Evolutionary conservation across 2,113 vertebrate genomes (phyloP), one percentile per base, ranked within the genome.

Genomic region (Lophotis ruficrista): DNA sequence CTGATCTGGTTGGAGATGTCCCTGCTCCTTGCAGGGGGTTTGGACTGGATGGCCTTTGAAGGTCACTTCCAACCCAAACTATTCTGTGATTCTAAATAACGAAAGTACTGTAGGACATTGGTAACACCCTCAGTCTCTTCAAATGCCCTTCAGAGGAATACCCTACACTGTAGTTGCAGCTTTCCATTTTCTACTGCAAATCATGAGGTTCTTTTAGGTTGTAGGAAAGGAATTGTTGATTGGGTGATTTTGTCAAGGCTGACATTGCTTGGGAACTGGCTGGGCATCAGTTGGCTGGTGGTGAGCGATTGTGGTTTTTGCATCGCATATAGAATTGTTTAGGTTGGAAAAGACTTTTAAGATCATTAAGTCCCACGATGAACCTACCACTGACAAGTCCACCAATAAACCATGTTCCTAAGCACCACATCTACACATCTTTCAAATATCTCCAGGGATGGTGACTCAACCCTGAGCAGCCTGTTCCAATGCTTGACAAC

Each of bases 301-400:
- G 27, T 50, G 30, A 37, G 30, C 1, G 7, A 50, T 0, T 64
- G 43, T 6, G 0, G 3, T 3, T 60, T 89, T 65, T 87, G 8
- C 20, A 43, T 79, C 22, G 58, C 51, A 43, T 43, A 16, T 43
- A 43, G 41, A 43, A 43, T 43, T 43, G 41, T 43, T 43, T 43
- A 43, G 41, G 41, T 43, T 15, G 41, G 41, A 43, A 43, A 43
- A 16, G 41, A 43, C 41, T 16, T 43, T 43, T 43, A 43, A 43
- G 41, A 43, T 43, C 41, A 43, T 43, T 15, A 43, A 43, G 41
- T 15, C 5, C 41, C 41, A 43, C 41, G 14, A 43, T 43, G 41
- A 43, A 43, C 14, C 41, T 43, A 43, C 14, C 41, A 43, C 41
- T 43, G 41, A 43, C 41, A 43, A 43, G 41, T 43, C 41, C 41